A percentile compares a stretch with the other conserved stretches of the same genome.
Evolutionary conservation across 2,797 vertebrate species (phyloP).

Genomic region (Eleutherodactylus coqui): DNA sequence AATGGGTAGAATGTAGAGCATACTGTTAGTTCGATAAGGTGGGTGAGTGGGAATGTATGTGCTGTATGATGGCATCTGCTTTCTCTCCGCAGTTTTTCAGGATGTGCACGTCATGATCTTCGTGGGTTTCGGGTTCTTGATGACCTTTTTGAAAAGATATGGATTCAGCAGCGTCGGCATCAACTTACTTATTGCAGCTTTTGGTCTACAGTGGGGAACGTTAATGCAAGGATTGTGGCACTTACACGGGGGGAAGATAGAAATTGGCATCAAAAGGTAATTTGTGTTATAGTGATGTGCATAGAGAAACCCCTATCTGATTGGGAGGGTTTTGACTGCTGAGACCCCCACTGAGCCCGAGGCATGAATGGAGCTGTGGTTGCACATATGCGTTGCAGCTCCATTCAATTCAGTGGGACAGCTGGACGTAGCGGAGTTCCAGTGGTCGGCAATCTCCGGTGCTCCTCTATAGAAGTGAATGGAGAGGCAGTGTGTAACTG

Average conservation of each 20-base stretch:
- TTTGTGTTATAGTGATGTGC: neutral
- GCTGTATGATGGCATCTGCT: neutral
- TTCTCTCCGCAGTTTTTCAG: constrained; percentile 85
- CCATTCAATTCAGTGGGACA: too few relatives aligned
- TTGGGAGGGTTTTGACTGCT: too few relatives aligned
- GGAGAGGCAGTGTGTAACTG: too few relatives aligned
- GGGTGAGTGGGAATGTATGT: neutral
- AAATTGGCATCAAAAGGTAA: constrained; percentile 79
- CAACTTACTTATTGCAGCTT: constrained; percentile 91
- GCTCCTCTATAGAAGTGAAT: too few relatives aligned
- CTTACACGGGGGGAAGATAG: constrained; percentile 70
- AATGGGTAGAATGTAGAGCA: too few relatives aligned
- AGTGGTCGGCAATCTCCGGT: too few relatives aligned
- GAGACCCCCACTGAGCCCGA: too few relatives aligned
- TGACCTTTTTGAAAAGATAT: constrained; percentile 97
- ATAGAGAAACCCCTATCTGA: too few relatives aligned
- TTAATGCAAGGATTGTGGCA: constrained; percentile 86
- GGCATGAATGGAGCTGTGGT: too few relatives aligned
- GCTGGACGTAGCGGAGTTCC: too few relatives aligned
- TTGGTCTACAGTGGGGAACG: constrained; percentile 94
- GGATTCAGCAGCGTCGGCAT: constrained; percentile 93
- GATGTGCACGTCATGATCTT: constrained; percentile 98
- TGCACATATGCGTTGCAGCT: too few relatives aligned
- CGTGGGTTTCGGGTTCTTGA: constrained; percentile 95
- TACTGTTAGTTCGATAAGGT: neutral